Base-by-base conservation (phyloP, 2,888 invertebrate genomes). In the Operophtera brumata region DNA sequence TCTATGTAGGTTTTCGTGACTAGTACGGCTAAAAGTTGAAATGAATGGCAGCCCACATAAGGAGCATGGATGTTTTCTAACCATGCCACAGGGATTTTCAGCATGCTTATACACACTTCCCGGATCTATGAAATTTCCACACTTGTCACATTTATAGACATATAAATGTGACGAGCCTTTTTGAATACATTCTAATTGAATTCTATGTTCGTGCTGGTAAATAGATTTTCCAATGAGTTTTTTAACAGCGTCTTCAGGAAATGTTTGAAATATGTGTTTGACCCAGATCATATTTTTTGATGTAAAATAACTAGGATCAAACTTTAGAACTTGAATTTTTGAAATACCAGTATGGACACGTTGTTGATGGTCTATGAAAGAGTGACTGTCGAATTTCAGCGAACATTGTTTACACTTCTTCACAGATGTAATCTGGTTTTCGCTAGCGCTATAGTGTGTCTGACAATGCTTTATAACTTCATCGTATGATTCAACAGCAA, bases 381-480 rank as follows among this genome's bases (percentile, higher is more conserved):
- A 65, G 5, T 34, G 57, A 48, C n/a, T 53, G n/a, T 76, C 69
- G 39, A 80, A 73, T 46, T 62, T 65, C 37, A 80, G 52, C 39
- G 64, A 61, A 60, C 84, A 84, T 30, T 58, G 60, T 47, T 69
- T 54, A 41, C 57, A 60, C 6, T 46, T 59, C 28, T 48, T 58
- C 2, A 57, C 56, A 39, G 59, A 37, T 36, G 57, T 40, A 30
- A 39, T 41, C 44, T 54, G 12, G 10, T 61, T 56, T n/a, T 45
- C 49, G 32, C 62, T 56, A 36, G 53, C 58, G 54, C 66, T 64
- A 48, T 70, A 77, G 66, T 86, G 84, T 20, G 68, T 64, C 46
- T 84, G 86, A 61, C 84, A 83, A 70, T 87, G 87, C 56, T 78
- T 71, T 34, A 86, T 67, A 28, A 77, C 79, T 64, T 73, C 72